Base-by-base conservation (phyloP, 2,113 vertebrate genomes). In the Gobius niger region DNA sequence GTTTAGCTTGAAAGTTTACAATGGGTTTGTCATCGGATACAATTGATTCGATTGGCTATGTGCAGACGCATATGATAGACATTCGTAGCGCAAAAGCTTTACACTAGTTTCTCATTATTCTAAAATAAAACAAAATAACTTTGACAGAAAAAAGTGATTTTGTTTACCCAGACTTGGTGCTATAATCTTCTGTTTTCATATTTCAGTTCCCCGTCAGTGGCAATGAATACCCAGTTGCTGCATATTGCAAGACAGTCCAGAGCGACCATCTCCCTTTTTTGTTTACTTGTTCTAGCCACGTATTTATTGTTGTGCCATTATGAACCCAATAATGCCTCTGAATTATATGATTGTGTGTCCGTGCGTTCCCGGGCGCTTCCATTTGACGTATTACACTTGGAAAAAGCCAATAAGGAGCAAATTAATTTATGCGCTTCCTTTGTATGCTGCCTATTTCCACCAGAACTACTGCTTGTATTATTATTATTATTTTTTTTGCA, bases 211-310 rank as follows among this genome's bases (percentile, higher is more conserved):
- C n/a, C n/a, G n/a, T n/a, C n/a, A n/a, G n/a, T n/a, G n/a, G n/a
- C n/a, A n/a, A n/a, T n/a, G n/a, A n/a, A n/a, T n/a, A n/a, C n/a
- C n/a, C n/a, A n/a, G n/a, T n/a, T n/a, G n/a, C 24, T 24, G 24
- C 24, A 24, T 24, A 24, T 9, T 52, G n/a, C 11, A 15, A 7
- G 18, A 18, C n/a, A 52, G 51, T 9, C 15, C 12, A 49, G 9
- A 54, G 16, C 18, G 9, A 18, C 50, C 18, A 24, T 54, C 16
- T 54, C 52, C 18, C 16, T 24, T 1, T 54, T n/a, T 54, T 44
- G 4, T 75, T 13, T 7, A 56, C 78, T 80, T 79, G 24, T 24
- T 68, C 62, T 66, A 76, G 76, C 40, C 51, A 41, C 11, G 61
- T 56, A 52, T 14, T 60, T 60, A 47, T 54, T 72, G 46, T 57